Evolutionary conservation across 2,888 invertebrate genomes (phyloP), one percentile per base, ranked within the genome.

Genomic region (Notodonta ziczac): DNA sequence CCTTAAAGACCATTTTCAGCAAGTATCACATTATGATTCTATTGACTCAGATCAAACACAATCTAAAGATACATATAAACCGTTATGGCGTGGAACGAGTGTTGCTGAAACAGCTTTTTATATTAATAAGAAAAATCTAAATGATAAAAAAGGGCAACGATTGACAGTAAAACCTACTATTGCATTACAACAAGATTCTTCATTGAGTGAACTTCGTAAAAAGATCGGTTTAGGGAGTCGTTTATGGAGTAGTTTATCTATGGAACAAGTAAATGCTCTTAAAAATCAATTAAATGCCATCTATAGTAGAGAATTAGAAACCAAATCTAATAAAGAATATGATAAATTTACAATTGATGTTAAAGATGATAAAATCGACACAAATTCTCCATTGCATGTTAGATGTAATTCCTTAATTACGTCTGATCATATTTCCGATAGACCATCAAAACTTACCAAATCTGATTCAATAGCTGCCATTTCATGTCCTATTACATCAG

Each of bases 281-380:
- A 97, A 97, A 84, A 95, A 95, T 73, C 97, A 97, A 82, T 86
- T 98, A 0, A 96, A 96, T 73, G 97, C 97, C 70, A 97, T 98
- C 65, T 98, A 97, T 73, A 96, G 96, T 58, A 95, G 94, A 76
- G 95, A 95, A 67, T 84, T 93, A 32, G 93, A 92, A 74, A 73
- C 88, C 7, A 93, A 91, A 78, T 72, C 84, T 8, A 77, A 69
- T 66, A 90, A 87, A 76, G 89, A 88, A 48, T 70, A 80, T 58
- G 91, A 93, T 68, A 94, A 96, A 65, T 96, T 93, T 79, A 89
- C 94, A n/a, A 94, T 96, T 58, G 95, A 96, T 57, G 95, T 97
- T 10, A 93, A 94, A 54, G 84, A 89, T 60, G 70, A 78, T 12
- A 84, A 81, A 62, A 83, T 82, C 53, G 73, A 82, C 6, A 82